phyloP scores from a whole-genome alignment of 2,888 invertebrate genomes.

The Dicycla oo region DNA sequence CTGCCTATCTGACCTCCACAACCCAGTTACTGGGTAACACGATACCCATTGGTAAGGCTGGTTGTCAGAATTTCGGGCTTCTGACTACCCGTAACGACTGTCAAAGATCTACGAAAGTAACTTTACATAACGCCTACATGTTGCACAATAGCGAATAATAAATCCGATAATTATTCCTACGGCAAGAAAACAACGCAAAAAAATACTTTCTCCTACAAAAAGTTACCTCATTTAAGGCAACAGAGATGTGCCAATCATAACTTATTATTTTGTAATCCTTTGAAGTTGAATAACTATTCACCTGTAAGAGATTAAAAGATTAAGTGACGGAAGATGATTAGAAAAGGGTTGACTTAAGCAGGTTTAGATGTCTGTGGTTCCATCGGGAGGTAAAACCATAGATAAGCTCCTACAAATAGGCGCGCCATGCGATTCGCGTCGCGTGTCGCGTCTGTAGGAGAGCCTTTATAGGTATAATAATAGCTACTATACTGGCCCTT shows the following conservation, averaged over 20 bases:
- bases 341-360: constrained; percentile 30
- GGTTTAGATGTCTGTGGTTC: constrained; percentile 17
- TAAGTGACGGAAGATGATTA: constrained; percentile 5
- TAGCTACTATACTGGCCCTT: no score
- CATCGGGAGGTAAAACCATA: neutral
- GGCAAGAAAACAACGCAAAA: constrained; percentile 17
- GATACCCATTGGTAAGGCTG: no score
- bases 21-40: no score
- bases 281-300: constrained; percentile 71
- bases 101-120: no score
- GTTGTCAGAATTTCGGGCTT: no score
- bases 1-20: no score
- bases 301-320: constrained; percentile 68
- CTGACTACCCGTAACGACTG: no score
- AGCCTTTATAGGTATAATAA: no score
- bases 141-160: constrained; percentile 5
- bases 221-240: constrained; percentile 16
- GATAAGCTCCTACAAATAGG: no score
- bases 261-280: constrained; percentile 57
- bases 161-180: neutral
- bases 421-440: no score
- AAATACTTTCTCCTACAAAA: neutral
- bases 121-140: neutral
- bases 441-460: no score
- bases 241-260: constrained; percentile 59